Conservation (phyloP, 1,140 invertebrate genomes). For the Vollenhovia emeryi region DNA sequence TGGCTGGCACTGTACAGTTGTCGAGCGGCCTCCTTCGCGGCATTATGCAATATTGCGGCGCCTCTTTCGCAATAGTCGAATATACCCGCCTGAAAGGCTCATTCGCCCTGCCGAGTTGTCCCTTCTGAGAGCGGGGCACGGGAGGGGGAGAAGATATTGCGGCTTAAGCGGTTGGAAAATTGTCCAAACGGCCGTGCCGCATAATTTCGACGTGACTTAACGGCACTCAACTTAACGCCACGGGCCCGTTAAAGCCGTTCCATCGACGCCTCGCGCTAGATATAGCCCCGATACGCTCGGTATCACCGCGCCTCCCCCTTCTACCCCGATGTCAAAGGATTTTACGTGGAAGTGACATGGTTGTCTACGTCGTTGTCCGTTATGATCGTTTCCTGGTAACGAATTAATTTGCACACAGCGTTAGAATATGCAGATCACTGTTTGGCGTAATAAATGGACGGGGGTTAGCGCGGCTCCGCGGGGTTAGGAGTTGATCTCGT, state of each 20-base stretch:
- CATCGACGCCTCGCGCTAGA: constrained; percentile 50
- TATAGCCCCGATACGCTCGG: neutral
- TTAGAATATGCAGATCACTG: constrained; percentile 61
- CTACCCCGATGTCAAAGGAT: constrained; percentile 60
- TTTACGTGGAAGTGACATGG: constrained; percentile 41
- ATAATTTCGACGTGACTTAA: constrained; percentile 76
- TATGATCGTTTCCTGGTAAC: constrained; percentile 58
- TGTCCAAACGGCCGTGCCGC: constrained; percentile 79
- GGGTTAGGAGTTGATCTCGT: constrained; percentile 57
- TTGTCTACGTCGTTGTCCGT: constrained; percentile 50
- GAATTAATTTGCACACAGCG: constrained; percentile 59
- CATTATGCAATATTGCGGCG: constrained; percentile 26
- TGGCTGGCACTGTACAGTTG: constrained; percentile 17
- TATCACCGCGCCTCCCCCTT: neutral
- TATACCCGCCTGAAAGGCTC: constrained; percentile 43
- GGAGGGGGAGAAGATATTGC: constrained; percentile 71
- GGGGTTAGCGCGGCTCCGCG: constrained; percentile 41
- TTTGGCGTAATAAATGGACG: constrained; percentile 59
- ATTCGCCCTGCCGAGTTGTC: constrained; percentile 19
- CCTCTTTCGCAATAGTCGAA: neutral
- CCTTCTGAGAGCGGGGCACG: neutral
- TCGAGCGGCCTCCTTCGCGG: neutral
- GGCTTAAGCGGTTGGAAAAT: constrained; percentile 82
- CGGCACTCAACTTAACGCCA: constrained; percentile 65
- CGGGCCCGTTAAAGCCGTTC: constrained; percentile 55